Conservation (phyloP, 2,888 invertebrate genomes). For the Suillia variegata region DNA sequence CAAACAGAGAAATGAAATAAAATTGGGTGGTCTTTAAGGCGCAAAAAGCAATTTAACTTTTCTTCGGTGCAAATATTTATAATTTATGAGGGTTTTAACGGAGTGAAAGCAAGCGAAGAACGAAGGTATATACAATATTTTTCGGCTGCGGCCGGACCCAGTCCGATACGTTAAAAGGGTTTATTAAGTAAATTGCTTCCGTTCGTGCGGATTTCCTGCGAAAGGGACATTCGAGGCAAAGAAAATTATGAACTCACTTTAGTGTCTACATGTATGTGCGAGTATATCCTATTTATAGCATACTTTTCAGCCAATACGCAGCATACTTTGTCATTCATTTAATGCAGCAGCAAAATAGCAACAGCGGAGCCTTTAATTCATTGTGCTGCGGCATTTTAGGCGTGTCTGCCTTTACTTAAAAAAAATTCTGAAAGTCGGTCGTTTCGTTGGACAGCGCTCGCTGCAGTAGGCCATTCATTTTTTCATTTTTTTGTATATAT, state of each 20-base stretch:
- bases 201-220: constrained; percentile 33
- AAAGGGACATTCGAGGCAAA: not conserved
- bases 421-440: no score
- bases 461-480: no score
- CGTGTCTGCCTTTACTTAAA: no score
- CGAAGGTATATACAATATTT: no score
- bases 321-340: no score
- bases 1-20: no score
- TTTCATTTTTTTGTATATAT: no score
- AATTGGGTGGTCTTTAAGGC: not conserved
- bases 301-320: not conserved
- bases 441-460: no score
- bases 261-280: not conserved
- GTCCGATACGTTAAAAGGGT: constrained; percentile 14
- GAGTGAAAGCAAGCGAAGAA: no score
- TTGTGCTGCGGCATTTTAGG: no score
- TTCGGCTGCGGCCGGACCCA: not conserved
- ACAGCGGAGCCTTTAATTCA: no score
- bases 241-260: not conserved
- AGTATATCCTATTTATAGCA: not conserved
- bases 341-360: no score
- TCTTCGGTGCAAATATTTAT: not conserved
- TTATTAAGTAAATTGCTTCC: constrained; percentile 45
- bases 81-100: not conserved
- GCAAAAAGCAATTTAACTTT: not conserved